Base-by-base conservation (phyloP, 2,113 vertebrate genomes). In the Camelus dromedarius region DNA sequence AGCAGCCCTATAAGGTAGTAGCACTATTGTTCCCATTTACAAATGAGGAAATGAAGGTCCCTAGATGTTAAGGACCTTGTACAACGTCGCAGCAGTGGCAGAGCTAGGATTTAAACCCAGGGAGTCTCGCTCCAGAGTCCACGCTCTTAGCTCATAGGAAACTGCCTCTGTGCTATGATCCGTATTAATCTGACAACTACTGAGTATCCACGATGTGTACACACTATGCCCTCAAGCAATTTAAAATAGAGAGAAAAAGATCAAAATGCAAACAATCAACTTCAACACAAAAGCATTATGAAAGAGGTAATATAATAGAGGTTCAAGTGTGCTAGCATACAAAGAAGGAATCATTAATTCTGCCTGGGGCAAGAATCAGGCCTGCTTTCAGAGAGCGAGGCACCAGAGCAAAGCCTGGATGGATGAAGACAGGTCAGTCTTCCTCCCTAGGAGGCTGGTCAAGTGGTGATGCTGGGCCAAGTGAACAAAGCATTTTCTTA, bases 231-330 rank as follows among this genome's bases (percentile, higher is more conserved):
- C 89, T 95, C 76, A 19, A 94, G 96, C 96, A 97, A 91, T 87
- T 91, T 93, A 90, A 94, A 96, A 86, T 24, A 97, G 48, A 93
- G 67, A 89, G 35, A 96, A 48, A 80, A 91, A 96, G 91, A 96
- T 97, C 94, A 98, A 98, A 97, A 96, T 96, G 94, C 80, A 96
- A 93, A 97, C 94, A 95, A 95, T 76, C 96, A 94, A 94, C 88
- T 88, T 96, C 66, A 93, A 97, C 94, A 91, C 84, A 96, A 94
- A 97, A 66, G 88, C 88, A 93, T 96, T 97, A 97, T 81, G 93
- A 95, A 96, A 96, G 96, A 96, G 56, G 80, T 76, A 28, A 54
- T 88, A 67, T 72, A 81, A 94, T 8, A 92, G 76, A 97, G 84
- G 88, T 89, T 96, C 88, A 76, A 93, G 58, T 72, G 35, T 91